Conservation (phyloP, 2,797 vertebrate species). For the Hydrocynus forskahlii region DNA sequence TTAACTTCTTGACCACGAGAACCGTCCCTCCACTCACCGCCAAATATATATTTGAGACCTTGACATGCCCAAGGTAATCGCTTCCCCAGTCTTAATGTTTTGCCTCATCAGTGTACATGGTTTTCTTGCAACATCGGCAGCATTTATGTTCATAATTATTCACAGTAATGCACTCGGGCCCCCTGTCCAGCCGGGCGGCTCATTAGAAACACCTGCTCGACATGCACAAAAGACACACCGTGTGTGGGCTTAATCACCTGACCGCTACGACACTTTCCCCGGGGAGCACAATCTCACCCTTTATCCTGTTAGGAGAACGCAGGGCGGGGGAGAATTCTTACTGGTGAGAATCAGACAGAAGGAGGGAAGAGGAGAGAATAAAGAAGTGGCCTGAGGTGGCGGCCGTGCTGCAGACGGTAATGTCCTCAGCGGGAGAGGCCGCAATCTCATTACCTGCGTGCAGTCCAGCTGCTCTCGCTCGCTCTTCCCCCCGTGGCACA, state of each 20-base stretch:
- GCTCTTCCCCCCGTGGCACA: slow-evolving; percentile 25
- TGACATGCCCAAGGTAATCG: too few relatives aligned
- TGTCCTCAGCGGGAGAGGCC: slow-evolving; percentile 41
- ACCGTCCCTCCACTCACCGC: too few relatives aligned
- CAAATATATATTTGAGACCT: too few relatives aligned
- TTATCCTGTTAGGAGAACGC: neutral
- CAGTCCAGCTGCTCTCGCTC: slow-evolving; percentile 37
- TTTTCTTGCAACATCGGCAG: too few relatives aligned
- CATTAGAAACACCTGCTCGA: slow-evolving; percentile 26
- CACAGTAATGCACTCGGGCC: slow-evolving; percentile 8
- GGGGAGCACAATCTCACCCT: slow-evolving; percentile 17
- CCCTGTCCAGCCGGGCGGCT: neutral
- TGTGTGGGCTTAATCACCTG: slow-evolving; percentile 38
- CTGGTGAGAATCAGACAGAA: slow-evolving; percentile 7
- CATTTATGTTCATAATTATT: neutral
- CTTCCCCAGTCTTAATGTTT: too few relatives aligned
- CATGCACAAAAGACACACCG: slow-evolving; percentile 15
- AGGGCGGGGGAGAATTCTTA: neutral
- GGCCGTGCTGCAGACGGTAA: slow-evolving; percentile 25
- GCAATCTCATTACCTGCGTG: slow-evolving; percentile 54
- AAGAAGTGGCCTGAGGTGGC: slow-evolving; percentile 34
- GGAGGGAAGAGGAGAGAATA: slow-evolving; percentile 20
- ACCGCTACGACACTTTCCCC: slow-evolving; percentile 11
- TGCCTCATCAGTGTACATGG: too few relatives aligned
- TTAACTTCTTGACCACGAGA: too few relatives aligned